Conservation (phyloP, 2,113 vertebrate species). For the Istiophorus platypterus region DNA sequence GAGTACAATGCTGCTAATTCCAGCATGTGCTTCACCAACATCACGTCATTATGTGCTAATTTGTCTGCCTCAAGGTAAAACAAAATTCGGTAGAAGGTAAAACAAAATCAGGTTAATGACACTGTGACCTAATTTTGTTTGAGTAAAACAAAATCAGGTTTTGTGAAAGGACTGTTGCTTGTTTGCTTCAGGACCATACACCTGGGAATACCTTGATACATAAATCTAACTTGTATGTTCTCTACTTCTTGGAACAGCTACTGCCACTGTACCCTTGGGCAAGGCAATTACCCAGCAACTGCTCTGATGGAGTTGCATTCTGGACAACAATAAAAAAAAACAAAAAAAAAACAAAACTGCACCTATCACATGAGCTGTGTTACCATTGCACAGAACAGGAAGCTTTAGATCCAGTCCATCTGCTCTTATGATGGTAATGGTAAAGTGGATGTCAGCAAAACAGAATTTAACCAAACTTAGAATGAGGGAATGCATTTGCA, state of each 20-base stretch:
- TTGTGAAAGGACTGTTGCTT: slow-evolving; percentile 13
- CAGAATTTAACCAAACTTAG: slow-evolving; percentile 10
- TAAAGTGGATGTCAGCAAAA: slow-evolving; percentile 24
- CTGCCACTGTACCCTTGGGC: slow-evolving; percentile 48
- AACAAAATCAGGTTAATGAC: too few relatives aligned
- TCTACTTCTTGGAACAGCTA: slow-evolving; percentile 30
- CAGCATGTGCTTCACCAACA: slow-evolving; percentile 9
- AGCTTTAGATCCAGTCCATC: slow-evolving; percentile 40
- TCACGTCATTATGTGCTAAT: slow-evolving; percentile 16
- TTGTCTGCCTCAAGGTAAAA: slow-evolving; percentile 40
- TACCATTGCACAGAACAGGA: slow-evolving; percentile 6
- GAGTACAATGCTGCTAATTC: slow-evolving; percentile 18
- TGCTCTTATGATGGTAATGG: slow-evolving; percentile 26
- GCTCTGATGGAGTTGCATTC: slow-evolving; percentile 31
- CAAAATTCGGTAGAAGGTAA: neutral
- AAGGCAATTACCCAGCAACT: slow-evolving; percentile 58
- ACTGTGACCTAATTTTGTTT: too few relatives aligned
- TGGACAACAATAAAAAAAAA: neutral
- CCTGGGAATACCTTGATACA: slow-evolving; percentile 27
- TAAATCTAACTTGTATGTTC: slow-evolving; percentile 8
- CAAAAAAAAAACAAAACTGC: too few relatives aligned
- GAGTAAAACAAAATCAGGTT: slow-evolving; percentile 21
- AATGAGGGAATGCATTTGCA: slow-evolving; percentile 36
- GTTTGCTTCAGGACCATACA: slow-evolving; percentile 32
- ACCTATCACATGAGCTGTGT: slow-evolving; percentile 15